Percentiles rank a stretch among this genome's conserved stretches.
Evolutionary conservation across 2,888 invertebrate genomes (phyloP).

Genomic region (Ennomos quercinarius): DNA sequence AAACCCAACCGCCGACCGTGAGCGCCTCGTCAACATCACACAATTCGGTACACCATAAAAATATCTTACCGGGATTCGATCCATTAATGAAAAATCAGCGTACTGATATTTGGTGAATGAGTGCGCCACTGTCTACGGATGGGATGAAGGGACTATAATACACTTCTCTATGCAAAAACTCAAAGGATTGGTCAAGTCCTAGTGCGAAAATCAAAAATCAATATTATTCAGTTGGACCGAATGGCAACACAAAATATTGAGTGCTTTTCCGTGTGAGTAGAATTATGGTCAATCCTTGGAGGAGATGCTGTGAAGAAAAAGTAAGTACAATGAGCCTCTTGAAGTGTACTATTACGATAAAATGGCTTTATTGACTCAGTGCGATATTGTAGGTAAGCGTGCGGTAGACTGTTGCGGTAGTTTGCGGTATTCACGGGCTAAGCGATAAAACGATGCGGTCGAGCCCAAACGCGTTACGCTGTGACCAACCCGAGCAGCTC

Average conservation of each 20-base stretch:
- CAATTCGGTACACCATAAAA: too few species aligned
- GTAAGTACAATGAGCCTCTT: conserved; percentile 7
- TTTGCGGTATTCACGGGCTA: conserved; percentile 30
- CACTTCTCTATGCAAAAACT: conserved; percentile 44
- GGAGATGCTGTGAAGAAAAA: conserved; percentile 40
- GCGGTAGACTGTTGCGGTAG: conserved; percentile 38
- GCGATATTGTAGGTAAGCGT: conserved; percentile 10
- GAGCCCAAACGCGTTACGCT: conserved; percentile 18
- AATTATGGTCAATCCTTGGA: conserved; percentile 43
- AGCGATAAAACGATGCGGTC: conserved; percentile 23
- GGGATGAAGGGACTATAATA: conserved; percentile 31
- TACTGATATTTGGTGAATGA: conserved; percentile 18
- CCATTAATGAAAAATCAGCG: too few species aligned
- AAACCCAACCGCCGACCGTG: too few species aligned
- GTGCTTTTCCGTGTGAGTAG: conserved; percentile 42
- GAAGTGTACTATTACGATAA: conserved; percentile 1
- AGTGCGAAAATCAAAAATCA: background rate
- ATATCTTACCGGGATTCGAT: too few species aligned
- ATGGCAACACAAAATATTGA: conserved; percentile 42
- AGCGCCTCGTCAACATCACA: too few species aligned
- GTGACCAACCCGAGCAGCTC: background rate
- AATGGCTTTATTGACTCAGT: background rate
- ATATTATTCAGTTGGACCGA: conserved; percentile 40
- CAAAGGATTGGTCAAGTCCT: conserved; percentile 33
- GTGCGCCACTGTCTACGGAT: conserved; percentile 36